These are phyloP conservation scores for Athene cunicularia DNA, from an alignment of 2,113 vertebrate genomes.

Conservation along the genomic window DNA sequence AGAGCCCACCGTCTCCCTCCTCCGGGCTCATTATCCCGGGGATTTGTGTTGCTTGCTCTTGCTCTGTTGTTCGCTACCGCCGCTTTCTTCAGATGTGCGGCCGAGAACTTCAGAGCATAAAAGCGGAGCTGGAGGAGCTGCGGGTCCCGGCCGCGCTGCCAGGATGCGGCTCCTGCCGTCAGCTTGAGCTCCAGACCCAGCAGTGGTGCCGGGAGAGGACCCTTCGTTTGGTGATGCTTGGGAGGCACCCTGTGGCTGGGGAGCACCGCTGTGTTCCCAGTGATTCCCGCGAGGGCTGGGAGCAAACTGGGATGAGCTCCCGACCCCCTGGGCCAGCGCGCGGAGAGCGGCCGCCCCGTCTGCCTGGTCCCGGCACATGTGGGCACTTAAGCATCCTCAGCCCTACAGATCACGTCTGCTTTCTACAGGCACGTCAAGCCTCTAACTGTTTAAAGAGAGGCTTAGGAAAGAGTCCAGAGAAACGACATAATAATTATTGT, in stretches of 20 bases:
- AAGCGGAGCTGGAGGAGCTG: neutral
- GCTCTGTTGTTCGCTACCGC: slow-evolving; percentile 22
- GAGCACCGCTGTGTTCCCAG: neutral
- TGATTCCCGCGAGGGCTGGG: neutral
- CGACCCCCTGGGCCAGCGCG: fast-evolving
- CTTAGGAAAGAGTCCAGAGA: slow-evolving; percentile 54
- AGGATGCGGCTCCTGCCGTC: neutral
- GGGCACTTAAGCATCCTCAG: neutral
- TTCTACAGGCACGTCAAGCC: neutral
- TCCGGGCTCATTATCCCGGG: slow-evolving; percentile 44
- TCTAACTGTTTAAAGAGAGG: slow-evolving; percentile 23
- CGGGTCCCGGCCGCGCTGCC: fast-evolving
- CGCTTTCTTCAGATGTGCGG: slow-evolving; percentile 4
- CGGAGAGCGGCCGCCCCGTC: neutral
- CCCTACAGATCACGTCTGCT: neutral
- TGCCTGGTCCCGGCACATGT: fast-evolving
- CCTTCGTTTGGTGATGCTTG: neutral
- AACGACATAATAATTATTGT: slow-evolving; percentile 58
- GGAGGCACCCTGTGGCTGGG: fast-evolving
- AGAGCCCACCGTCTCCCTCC: slow-evolving; percentile 63
- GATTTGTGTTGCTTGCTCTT: slow-evolving; percentile 46
- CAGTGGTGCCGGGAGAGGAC: neutral
- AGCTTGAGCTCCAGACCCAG: neutral
- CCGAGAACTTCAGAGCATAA: neutral
- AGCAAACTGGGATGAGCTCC: neutral